Base-by-base conservation (phyloP, 2,797 vertebrate species). In the Oreonectes daqikongensis region DNA sequence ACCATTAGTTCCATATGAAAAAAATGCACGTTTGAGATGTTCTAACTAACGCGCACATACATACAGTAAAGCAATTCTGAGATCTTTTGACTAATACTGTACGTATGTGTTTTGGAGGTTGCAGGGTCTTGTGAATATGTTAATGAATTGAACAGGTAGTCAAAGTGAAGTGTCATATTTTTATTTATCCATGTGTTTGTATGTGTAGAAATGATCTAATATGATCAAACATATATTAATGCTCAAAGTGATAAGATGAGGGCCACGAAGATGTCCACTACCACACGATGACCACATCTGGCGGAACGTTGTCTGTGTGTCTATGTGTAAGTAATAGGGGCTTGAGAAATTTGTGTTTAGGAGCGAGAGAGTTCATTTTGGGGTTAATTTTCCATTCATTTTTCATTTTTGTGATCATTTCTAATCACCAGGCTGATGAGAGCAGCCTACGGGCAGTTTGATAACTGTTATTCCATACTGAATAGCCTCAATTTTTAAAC, bases 401-500 rank as follows among this genome's bases (percentile, higher is more conserved):
- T 75, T 78, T 75, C 70, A 81, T 74, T 77, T 84, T 75, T 78
- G 65, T 93, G 92, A 87, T 89, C 92, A 93, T 93, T 93, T 90
- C 90, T 78, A 84, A 90, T 90, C 89, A 90, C 89, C 87, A 88
- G 90, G 92, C 91, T 92, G 91, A 94, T 93, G 90, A 88, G 89
- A 86, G 84, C 84, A 87, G 67, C 38, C 88, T 79, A 22, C 4
- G 75, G 87, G 88, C 87, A 87, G 89, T 92, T 93, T 95, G 91
- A 93, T 92, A 94, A 92, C 89, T 85, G 86, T 86, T 80, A 79
- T 79, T 82, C 55, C 89, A 87, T 90, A 86, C 87, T 90, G 89
- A 91, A 90, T 88, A 85, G 89, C 87, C 89, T 95, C 89, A 35
- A 86, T 91, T 90, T 90, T 87, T 88, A 93, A 92, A 94, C 92